Conservation (phyloP, 1,140 invertebrate genomes). For the Plectrocnemia conspersa region DNA sequence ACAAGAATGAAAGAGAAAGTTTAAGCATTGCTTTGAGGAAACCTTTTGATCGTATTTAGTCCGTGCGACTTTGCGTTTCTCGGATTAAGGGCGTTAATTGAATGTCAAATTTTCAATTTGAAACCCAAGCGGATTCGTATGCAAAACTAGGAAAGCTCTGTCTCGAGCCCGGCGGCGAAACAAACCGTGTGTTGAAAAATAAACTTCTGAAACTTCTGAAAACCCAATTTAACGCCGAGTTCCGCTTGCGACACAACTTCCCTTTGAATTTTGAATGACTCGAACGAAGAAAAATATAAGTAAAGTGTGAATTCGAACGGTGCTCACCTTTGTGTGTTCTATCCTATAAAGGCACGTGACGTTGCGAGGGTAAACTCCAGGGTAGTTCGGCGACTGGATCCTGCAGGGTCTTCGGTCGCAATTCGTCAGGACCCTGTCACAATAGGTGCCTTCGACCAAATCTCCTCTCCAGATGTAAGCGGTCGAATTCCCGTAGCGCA, state of each 20-base stretch:
- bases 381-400: conserved; percentile 81
- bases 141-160: conserved; percentile 19
- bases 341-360: conserved; percentile 77
- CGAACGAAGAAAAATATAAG: conserved; percentile 4
- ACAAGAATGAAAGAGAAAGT: neutral
- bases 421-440: conserved; percentile 70
- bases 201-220: conserved; percentile 9
- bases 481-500: conserved; percentile 70
- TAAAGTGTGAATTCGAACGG: conserved; percentile 15
- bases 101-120: conserved; percentile 22
- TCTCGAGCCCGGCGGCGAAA: conserved; percentile 2
- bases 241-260: conserved; percentile 11
- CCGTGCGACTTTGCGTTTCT: neutral
- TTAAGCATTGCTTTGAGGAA: conserved; percentile 1
- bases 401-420: conserved; percentile 63
- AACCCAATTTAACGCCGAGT: conserved; percentile 21
- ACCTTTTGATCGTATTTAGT: conserved; percentile 5
- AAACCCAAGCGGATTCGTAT: neutral
- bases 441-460: conserved; percentile 66
- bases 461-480: conserved; percentile 66
- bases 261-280: conserved; percentile 28
- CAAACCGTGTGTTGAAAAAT: conserved; percentile 17
- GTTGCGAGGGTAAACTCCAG: conserved; percentile 79
- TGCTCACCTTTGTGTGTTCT: conserved; percentile 55
- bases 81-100: conserved; percentile 16